phyloP scores from a whole-genome alignment of 53 echinoderm and acorn worm species.

The Hippasteria phrygiana region DNA sequence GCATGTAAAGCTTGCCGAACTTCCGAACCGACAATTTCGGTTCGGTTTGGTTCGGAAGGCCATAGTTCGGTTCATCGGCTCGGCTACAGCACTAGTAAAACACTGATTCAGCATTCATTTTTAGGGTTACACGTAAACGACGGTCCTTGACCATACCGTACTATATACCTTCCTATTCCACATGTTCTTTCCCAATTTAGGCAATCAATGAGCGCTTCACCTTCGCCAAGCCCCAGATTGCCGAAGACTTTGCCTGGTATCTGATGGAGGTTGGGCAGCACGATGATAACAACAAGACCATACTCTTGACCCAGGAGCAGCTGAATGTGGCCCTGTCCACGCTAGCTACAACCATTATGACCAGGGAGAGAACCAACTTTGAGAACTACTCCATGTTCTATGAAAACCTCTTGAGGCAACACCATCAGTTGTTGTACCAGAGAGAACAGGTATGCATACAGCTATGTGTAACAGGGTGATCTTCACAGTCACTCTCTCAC shows the following conservation, averaged over 20 bases:
- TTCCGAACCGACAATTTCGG: no score
- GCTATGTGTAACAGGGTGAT: not conserved
- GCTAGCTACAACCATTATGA: constrained; percentile 88
- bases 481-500: not conserved
- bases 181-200: constrained; percentile 23
- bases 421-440: constrained; percentile 95
- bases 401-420: constrained; percentile 92
- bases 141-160: not conserved
- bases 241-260: constrained; percentile 89
- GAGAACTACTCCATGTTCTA: constrained; percentile 99
- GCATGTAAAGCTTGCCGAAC: no score
- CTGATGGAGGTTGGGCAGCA: constrained; percentile 68
- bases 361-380: constrained; percentile 88
- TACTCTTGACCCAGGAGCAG: constrained; percentile 72
- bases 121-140: no score
- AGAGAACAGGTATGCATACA: constrained; percentile 80
- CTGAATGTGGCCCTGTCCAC: constrained; percentile 83
- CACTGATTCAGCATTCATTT: no score
- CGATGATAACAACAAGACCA: constrained; percentile 60
- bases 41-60: no score
- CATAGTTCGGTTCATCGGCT: no score
- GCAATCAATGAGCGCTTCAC: constrained; percentile 96
- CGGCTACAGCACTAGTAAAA: no score
- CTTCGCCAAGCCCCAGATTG: constrained; percentile 95
- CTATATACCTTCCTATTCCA: not conserved